Percentiles rank a stretch among this genome's conserved stretches.
Evolutionary conservation across 2,797 vertebrate species (phyloP).

Genomic region (Vultur gryphus): DNA sequence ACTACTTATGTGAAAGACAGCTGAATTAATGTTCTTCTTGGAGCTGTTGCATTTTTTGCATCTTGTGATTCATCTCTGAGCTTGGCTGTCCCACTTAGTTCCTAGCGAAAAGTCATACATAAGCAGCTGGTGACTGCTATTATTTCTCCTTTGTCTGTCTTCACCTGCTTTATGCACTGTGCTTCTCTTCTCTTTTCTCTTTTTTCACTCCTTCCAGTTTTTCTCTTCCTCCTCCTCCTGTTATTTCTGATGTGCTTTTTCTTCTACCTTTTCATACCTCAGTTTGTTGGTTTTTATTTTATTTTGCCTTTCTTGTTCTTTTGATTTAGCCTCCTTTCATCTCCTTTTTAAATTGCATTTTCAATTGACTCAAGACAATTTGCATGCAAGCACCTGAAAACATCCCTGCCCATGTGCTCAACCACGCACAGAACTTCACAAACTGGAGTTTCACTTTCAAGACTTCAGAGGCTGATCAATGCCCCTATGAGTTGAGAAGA

Average conservation of each 20-base stretch:
- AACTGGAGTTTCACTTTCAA: neutral
- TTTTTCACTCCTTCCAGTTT: neutral
- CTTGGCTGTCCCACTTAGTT: neutral
- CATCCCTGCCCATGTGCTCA: fast-evolving
- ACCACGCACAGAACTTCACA: neutral
- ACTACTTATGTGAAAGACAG: neutral
- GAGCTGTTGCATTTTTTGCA: neutral
- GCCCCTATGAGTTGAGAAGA: neutral
- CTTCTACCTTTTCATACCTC: neutral
- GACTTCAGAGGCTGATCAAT: neutral
- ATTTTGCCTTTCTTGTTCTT: neutral
- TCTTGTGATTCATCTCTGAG: neutral
- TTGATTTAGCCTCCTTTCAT: neutral
- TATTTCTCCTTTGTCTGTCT: neutral
- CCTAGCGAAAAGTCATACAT: neutral
- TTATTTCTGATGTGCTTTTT: neutral
- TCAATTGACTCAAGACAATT: neutral
- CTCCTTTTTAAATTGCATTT: neutral
- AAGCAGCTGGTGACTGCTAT: neutral
- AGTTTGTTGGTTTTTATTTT: neutral
- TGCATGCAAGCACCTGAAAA: neutral
- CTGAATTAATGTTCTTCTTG: neutral
- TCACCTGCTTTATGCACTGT: neutral
- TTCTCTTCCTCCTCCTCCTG: neutral
- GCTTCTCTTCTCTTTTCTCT: neutral